Percentiles rank a stretch among this genome's conserved stretches.
Conservation (phyloP, 92 coral and sea anemone species). For the Parazoanthus swiftii region DNA sequence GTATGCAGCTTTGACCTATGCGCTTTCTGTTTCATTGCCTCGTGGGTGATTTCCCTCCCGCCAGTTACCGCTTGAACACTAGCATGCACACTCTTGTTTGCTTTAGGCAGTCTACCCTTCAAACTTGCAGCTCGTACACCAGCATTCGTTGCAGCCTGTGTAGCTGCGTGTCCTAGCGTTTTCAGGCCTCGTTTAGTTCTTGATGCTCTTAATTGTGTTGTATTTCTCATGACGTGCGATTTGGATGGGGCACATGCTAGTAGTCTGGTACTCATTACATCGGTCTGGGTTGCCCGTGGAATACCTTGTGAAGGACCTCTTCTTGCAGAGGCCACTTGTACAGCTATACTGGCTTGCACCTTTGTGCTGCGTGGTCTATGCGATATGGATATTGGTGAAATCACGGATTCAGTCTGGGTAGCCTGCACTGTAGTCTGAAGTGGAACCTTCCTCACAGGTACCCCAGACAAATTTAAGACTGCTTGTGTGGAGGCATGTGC, state of each 20-base stretch:
- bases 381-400: background rate
- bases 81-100: constrained; percentile 5
- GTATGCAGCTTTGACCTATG: background rate
- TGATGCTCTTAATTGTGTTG: background rate
- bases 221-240: background rate
- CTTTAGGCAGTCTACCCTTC: background rate
- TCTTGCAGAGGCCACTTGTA: constrained; percentile 30
- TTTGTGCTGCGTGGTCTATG: background rate
- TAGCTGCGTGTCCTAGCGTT: background rate
- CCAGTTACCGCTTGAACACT: constrained; percentile 23
- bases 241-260: background rate
- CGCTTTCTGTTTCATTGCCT: background rate
- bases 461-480: background rate
- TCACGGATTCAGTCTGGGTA: constrained; percentile 18
- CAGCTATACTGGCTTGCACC: constrained; percentile 1
- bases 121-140: background rate
- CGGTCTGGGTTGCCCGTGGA: constrained; percentile 36
- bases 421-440: background rate
- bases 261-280: background rate
- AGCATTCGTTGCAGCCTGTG: background rate
- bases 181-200: background rate
- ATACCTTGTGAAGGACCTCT: background rate
- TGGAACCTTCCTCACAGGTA: background rate
- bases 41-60: background rate
- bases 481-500: constrained; percentile 13